Evolutionary conservation across 1,140 invertebrate species (phyloP).

Genomic region (Lepidurus packardi): DNA sequence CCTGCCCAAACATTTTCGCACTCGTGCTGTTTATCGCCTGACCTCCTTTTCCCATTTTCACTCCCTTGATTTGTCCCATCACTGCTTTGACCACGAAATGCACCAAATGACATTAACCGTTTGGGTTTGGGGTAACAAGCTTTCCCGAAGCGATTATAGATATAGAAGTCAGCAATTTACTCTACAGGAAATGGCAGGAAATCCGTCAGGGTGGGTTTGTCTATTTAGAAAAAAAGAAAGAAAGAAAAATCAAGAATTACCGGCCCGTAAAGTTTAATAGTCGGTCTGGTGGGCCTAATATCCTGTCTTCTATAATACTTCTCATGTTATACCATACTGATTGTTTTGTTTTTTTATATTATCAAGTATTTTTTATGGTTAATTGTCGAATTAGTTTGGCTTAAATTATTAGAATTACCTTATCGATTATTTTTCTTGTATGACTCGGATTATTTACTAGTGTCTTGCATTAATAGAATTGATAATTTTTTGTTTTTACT

Average conservation of each 20-base stretch:
- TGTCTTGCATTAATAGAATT: neutral
- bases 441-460: too few species aligned
- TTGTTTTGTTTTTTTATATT: too few species aligned
- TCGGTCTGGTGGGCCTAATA: neutral
- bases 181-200: neutral
- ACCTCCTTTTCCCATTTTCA: constrained; percentile 3
- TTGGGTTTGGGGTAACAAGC: neutral
- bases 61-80: neutral
- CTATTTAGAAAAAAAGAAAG: neutral
- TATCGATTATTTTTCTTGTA: too few species aligned
- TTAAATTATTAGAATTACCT: too few species aligned
- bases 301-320: neutral
- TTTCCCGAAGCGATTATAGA: neutral
- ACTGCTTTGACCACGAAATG: neutral
- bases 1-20: neutral
- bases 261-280: neutral
- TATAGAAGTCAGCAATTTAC: neutral
- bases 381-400: too few species aligned
- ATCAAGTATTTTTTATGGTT: too few species aligned
- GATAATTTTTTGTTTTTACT: neutral
- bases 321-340: too few species aligned
- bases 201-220: neutral
- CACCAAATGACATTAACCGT: neutral
- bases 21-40: neutral
- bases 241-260: neutral